A percentile compares a stretch with the other conserved stretches of the same genome.
phyloP scores from a whole-genome alignment of 2,113 vertebrate genomes.

The Onychorhynchus coronatus region DNA sequence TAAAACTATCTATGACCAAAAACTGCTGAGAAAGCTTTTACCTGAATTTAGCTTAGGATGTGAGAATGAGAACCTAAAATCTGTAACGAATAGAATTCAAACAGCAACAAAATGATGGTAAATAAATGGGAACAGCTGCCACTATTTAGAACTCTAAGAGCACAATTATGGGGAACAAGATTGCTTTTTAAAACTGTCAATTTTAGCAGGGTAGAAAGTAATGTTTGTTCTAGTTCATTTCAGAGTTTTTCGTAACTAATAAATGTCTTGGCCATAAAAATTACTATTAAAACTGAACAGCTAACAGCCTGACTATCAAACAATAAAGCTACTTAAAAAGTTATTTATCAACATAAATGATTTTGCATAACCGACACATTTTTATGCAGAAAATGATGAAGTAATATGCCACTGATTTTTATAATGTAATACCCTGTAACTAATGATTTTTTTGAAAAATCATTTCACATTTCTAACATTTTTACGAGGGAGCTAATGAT shows the following conservation, averaged over 20 bases:
- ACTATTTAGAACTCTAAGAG: conserved; percentile 21
- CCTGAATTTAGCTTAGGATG: background rate
- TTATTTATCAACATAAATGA: conserved; percentile 73
- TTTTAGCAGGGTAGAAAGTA: conserved; percentile 59
- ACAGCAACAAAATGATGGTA: background rate
- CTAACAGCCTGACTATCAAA: conserved; percentile 48
- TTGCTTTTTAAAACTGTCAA: conserved; percentile 35
- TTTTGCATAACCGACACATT: conserved; percentile 54
- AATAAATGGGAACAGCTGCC: conserved; percentile 38
- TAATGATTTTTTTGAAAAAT: conserved; percentile 63
- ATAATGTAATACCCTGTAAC: conserved; percentile 57
- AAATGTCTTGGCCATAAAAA: conserved; percentile 54
- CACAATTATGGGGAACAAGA: conserved; percentile 21
- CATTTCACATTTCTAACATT: conserved; percentile 66
- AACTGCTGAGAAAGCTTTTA: background rate
- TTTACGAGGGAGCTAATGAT: conserved; percentile 66
- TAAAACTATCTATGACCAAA: background rate
- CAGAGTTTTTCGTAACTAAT: conserved; percentile 49
- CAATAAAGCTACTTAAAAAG: conserved; percentile 61
- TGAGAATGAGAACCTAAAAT: background rate
- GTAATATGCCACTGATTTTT: conserved; percentile 58
- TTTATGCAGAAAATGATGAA: conserved; percentile 63
- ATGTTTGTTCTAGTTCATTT: conserved; percentile 65
- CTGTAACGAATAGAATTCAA: background rate
- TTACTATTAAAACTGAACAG: conserved; percentile 39